These are phyloP conservation scores for Elgaria multicarinata DNA, from an alignment of 2,113 vertebrate species.

Conservation along the genomic window DNA sequence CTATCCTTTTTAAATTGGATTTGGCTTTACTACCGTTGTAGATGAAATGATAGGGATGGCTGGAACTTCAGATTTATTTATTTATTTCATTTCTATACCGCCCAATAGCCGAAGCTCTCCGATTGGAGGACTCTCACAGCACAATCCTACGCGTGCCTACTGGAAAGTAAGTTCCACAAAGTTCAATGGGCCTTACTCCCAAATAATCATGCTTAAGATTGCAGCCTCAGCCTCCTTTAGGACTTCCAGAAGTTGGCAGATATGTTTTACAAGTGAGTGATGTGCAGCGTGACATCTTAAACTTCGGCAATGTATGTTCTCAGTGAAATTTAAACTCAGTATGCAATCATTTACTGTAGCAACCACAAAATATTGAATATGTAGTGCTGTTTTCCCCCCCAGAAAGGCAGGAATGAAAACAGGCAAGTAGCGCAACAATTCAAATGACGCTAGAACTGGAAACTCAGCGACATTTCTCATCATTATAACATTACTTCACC, in stretches of 20 bases:
- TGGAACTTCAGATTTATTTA: neutral
- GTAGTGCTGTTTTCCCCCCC: neutral
- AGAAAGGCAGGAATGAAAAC: neutral
- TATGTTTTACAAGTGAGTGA: neutral
- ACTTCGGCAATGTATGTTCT: neutral
- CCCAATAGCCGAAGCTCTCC: no score
- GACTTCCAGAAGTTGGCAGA: neutral
- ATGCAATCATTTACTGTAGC: neutral
- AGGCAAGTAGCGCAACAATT: conserved; percentile 11
- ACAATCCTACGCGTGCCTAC: no score
- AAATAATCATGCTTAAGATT: no score
- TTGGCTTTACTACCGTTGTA: neutral
- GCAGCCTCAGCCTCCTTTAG: neutral
- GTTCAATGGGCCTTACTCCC: no score
- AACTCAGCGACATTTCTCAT: conserved; percentile 22
- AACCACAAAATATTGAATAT: neutral
- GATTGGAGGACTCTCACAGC: neutral
- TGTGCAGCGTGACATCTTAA: neutral
- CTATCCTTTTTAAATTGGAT: neutral
- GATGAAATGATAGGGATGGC: neutral
- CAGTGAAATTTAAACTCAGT: neutral
- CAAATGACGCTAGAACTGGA: conserved; percentile 23
- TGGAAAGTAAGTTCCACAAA: no score
- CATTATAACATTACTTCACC: conserved; percentile 32
- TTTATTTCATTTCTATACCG: no score